A percentile compares a stretch with the other conserved stretches of the same genome.
Evolutionary conservation across 2,888 invertebrate genomes (phyloP).

Genomic region (Cheilosia scutellata): DNA sequence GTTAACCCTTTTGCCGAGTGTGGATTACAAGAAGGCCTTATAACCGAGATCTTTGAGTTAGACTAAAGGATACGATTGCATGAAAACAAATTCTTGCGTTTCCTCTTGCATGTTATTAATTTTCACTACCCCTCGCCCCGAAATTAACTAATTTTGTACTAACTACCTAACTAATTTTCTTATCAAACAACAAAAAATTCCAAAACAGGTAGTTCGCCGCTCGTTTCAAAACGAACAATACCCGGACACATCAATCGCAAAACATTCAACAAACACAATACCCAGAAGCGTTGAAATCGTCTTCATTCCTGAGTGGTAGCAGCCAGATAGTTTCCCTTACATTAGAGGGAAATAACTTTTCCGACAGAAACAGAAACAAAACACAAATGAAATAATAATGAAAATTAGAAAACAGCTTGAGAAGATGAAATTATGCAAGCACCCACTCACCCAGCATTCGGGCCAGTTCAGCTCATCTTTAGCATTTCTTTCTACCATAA

Average conservation of each 20-base stretch:
- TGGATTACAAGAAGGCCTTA: too few species aligned
- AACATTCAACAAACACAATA: constrained; percentile 56
- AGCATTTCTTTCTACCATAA: constrained; percentile 44
- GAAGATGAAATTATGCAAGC: constrained; percentile 70
- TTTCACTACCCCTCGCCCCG: neutral
- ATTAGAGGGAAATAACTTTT: constrained; percentile 44
- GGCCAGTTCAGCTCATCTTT: constrained; percentile 39
- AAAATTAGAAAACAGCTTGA: constrained; percentile 59
- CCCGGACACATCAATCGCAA: constrained; percentile 67
- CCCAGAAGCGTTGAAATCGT: constrained; percentile 63
- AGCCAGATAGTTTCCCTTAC: constrained; percentile 17
- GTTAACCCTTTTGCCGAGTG: too few species aligned
- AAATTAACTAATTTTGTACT: too few species aligned
- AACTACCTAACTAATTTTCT: constrained; percentile 61
- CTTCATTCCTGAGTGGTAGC: constrained; percentile 42
- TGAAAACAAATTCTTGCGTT: too few species aligned
- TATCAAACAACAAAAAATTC: constrained; percentile 50
- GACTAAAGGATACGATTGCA: too few species aligned
- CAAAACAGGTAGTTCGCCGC: constrained; percentile 28
- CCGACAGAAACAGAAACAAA: constrained; percentile 15
- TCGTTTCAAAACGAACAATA: constrained; percentile 43
- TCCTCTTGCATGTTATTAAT: too few species aligned
- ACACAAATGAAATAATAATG: constrained; percentile 22
- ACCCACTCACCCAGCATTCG: constrained; percentile 36
- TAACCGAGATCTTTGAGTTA: too few species aligned